Percentiles rank a stretch among this genome's conserved stretches.
Evolutionary conservation across 2,113 vertebrate genomes (phyloP).

Genomic region (Sterrhoptilus dennistouni): DNA sequence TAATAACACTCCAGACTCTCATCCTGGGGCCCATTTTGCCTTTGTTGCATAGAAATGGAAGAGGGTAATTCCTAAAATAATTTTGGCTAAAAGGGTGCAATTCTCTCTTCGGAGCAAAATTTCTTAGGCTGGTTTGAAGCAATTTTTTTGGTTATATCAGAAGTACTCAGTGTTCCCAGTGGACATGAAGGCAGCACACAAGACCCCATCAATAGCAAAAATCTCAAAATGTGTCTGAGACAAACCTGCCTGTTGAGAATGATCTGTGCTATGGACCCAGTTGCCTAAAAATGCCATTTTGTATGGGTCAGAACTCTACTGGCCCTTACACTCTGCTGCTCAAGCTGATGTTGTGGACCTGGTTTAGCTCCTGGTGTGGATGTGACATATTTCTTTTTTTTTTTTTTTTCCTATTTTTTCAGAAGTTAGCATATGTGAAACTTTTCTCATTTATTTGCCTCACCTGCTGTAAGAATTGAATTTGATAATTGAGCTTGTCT

Average conservation of each 20-base stretch:
- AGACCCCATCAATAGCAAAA: background rate
- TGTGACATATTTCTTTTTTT: background rate
- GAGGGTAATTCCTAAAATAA: background rate
- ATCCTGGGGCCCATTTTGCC: background rate
- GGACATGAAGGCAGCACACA: rapidly evolving
- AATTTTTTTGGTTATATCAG: background rate
- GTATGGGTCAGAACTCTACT: background rate
- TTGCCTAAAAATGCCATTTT: background rate
- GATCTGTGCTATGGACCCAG: background rate
- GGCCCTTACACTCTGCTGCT: background rate
- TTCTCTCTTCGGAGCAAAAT: background rate
- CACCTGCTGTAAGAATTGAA: background rate
- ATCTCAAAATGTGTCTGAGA: background rate
- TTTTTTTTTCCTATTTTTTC: background rate
- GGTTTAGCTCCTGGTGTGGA: background rate
- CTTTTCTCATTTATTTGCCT: background rate
- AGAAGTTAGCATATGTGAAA: background rate
- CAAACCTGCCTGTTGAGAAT: background rate
- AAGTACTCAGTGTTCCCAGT: background rate
- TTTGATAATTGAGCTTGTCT: background rate
- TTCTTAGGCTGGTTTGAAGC: background rate
- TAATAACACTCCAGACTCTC: background rate
- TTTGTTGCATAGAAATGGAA: background rate
- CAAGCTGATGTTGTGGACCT: background rate
- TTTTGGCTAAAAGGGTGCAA: background rate